Evolutionary conservation across 2,113 vertebrate species (phyloP).

Genomic region (Plectropomus leopardus): DNA sequence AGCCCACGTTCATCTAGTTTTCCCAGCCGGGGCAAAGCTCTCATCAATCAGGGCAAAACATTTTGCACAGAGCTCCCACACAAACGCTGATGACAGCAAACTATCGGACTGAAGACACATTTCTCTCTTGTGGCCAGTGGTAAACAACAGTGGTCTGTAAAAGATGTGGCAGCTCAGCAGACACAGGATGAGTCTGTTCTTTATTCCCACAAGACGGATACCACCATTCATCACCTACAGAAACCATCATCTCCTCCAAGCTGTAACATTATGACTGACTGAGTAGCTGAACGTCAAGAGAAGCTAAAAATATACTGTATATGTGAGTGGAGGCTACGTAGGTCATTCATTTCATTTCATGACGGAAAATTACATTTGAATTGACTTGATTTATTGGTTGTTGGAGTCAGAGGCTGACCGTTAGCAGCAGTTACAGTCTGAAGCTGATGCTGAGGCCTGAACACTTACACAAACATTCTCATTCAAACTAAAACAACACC

Average conservation of each 20-base stretch:
- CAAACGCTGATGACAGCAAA: constrained; percentile 37
- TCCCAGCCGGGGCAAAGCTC: constrained; percentile 18
- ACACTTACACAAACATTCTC: constrained; percentile 70
- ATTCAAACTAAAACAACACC: constrained; percentile 70
- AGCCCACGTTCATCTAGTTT: constrained; percentile 45
- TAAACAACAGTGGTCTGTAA: constrained; percentile 43
- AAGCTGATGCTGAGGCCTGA: constrained; percentile 23
- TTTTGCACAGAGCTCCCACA: constrained; percentile 18
- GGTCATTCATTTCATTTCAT: constrained; percentile 43
- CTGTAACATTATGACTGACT: constrained; percentile 16
- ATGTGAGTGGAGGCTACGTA: constrained; percentile 7
- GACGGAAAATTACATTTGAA: constrained; percentile 45
- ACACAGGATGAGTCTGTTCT: constrained; percentile 36
- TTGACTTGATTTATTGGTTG: constrained; percentile 19
- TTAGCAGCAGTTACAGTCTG: constrained; percentile 38
- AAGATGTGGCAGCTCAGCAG: not conserved
- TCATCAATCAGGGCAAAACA: constrained; percentile 46
- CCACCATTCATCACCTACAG: constrained; percentile 10
- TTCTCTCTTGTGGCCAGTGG: constrained; percentile 37
- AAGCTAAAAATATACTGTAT: constrained; percentile 24
- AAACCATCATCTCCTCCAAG: constrained; percentile 5
- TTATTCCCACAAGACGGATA: constrained; percentile 6
- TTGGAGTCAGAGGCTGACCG: constrained; percentile 31
- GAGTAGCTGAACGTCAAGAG: constrained; percentile 23
- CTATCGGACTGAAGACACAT: constrained; percentile 3